These are phyloP conservation scores for Dicaeum eximium DNA, from an alignment of 2,113 vertebrate species.

Conservation along the genomic window DNA sequence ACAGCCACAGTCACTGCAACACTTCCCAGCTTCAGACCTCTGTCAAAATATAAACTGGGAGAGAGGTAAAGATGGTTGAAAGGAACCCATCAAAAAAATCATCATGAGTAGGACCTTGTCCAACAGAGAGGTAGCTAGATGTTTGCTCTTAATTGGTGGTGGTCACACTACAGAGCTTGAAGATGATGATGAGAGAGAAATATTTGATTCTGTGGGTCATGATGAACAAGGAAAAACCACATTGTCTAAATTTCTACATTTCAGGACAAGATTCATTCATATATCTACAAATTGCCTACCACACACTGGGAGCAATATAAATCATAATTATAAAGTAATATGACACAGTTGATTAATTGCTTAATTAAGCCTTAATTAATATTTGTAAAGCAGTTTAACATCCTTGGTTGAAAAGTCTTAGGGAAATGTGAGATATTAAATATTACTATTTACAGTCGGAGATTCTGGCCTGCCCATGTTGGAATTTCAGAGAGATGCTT, in stretches of 20 bases:
- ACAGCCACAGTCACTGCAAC: not conserved
- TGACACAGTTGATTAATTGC: constrained; percentile 63
- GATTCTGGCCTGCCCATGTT: not conserved
- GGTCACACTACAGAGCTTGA: not conserved
- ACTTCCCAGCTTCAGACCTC: not conserved
- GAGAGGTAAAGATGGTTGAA: not conserved
- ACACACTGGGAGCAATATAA: constrained; percentile 48
- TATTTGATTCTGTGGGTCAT: constrained; percentile 5
- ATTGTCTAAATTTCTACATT: constrained; percentile 49
- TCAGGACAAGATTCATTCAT: constrained; percentile 33
- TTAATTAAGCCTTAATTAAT: constrained; percentile 70
- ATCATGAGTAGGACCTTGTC: not conserved
- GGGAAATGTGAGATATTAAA: constrained; percentile 18
- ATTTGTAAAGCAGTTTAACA: constrained; percentile 65
- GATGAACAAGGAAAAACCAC: constrained; percentile 13
- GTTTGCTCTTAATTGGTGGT: not conserved
- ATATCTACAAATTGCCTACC: constrained; percentile 46
- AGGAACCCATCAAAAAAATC: not conserved
- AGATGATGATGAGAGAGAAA: not conserved
- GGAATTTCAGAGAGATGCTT: constrained; percentile 14
- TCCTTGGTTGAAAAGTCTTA: constrained; percentile 39
- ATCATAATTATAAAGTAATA: constrained; percentile 64
- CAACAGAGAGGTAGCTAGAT: not conserved
- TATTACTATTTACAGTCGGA: constrained; percentile 40
- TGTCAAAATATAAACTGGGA: not conserved